phyloP scores from a whole-genome alignment of 2,113 vertebrate genomes.

The Oncorhynchus mykiss region DNA sequence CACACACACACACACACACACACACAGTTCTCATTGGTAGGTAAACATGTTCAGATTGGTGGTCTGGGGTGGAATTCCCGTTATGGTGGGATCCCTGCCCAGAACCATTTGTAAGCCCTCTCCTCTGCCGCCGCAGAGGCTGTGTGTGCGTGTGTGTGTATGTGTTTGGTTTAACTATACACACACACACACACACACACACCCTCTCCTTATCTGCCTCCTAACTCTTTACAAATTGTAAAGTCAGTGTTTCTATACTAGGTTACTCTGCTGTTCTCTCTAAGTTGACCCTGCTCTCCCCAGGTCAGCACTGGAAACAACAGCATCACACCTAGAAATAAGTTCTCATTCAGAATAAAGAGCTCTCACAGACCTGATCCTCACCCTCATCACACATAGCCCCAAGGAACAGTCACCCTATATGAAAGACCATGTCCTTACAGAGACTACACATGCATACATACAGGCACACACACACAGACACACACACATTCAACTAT shows the following conservation, averaged over 20 bases:
- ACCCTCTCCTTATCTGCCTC: constrained; percentile 28
- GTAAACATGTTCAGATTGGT: constrained; percentile 76
- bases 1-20: neutral
- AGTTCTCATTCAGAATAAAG: constrained; percentile 15
- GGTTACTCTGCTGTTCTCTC: constrained; percentile 43
- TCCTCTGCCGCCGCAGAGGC: constrained; percentile 8
- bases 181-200: too few species aligned
- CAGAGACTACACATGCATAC: too few species aligned
- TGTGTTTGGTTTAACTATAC: too few species aligned
- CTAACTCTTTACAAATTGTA: constrained; percentile 69
- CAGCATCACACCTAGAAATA: constrained; percentile 19
- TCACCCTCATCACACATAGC: too few species aligned
- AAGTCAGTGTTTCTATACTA: constrained; percentile 53
- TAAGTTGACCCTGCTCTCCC: constrained; percentile 20
- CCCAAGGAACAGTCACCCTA: too few species aligned
- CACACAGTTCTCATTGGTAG: constrained; percentile 63
- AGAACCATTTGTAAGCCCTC: constrained; percentile 69
- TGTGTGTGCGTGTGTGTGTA: too few species aligned
- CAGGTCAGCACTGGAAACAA: constrained; percentile 29
- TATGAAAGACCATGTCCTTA: too few species aligned
- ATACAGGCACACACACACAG: too few species aligned
- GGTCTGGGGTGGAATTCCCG: constrained; percentile 66
- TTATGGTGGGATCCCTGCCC: constrained; percentile 68
- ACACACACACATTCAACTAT: too few species aligned
- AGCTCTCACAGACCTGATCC: neutral